phyloP scores from a whole-genome alignment of 1,140 invertebrate species.

The Leptoteleia sp. region DNA sequence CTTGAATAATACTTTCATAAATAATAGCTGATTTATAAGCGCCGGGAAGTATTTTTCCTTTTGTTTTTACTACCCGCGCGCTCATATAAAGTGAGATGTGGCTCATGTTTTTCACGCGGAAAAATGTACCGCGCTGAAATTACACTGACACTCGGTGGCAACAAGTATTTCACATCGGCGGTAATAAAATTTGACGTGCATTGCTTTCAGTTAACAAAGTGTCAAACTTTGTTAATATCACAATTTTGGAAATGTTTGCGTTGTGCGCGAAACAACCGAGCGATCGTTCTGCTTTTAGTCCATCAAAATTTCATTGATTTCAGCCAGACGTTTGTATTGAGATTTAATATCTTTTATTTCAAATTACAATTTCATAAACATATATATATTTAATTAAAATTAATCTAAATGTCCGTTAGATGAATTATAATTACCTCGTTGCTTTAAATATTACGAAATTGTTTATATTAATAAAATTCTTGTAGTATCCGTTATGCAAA shows the following conservation, averaged over 20 bases:
- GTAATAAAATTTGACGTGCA: slow-evolving; percentile 11
- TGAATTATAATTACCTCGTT: too few relatives aligned
- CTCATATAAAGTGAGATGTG: slow-evolving; percentile 21
- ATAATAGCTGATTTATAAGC: slow-evolving; percentile 12
- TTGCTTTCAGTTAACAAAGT: not conserved
- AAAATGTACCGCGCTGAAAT: slow-evolving; percentile 11
- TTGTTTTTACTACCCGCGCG: slow-evolving; percentile 5
- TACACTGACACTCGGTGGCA: slow-evolving; percentile 1
- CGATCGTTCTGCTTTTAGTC: too few relatives aligned
- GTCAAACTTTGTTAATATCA: not conserved
- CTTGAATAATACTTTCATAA: slow-evolving; percentile 9
- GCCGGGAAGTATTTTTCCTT: not conserved
- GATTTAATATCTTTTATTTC: too few relatives aligned
- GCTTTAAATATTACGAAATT: too few relatives aligned
- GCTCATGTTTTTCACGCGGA: slow-evolving; percentile 4
- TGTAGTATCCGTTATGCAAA: too few relatives aligned
- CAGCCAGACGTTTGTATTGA: too few relatives aligned
- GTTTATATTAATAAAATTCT: too few relatives aligned
- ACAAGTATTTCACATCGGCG: slow-evolving; percentile 1
- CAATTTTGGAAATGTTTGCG: not conserved
- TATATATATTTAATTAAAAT: too few relatives aligned
- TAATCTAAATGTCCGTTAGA: too few relatives aligned
- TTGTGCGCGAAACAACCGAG: too few relatives aligned
- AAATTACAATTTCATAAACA: too few relatives aligned
- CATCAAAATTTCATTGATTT: too few relatives aligned